Percentiles rank a stretch among this genome's conserved stretches.
Conservation (phyloP, 92 coral and sea anemone genomes). For the Anthopleura xanthogrammica region DNA sequence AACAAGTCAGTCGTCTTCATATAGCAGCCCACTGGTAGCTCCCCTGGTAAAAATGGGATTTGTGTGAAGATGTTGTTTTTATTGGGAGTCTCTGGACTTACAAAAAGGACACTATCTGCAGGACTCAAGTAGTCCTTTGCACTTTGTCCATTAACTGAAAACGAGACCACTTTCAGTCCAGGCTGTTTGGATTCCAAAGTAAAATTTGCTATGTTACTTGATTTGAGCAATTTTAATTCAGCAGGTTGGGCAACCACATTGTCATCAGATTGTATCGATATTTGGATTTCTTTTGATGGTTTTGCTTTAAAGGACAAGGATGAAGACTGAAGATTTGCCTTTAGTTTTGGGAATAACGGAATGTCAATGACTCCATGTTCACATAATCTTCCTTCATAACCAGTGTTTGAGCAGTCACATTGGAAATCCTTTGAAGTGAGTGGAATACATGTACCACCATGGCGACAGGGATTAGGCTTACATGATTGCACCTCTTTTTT, state of each 20-base stretch:
- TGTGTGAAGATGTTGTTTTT: slow-evolving; percentile 8
- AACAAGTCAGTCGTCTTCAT: background rate
- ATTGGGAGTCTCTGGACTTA: slow-evolving; percentile 1
- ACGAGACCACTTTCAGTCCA: slow-evolving; percentile 16
- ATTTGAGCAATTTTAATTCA: background rate
- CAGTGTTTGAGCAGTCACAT: slow-evolving; percentile 35
- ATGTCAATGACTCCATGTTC: slow-evolving; percentile 27
- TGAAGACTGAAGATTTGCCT: slow-evolving; percentile 17
- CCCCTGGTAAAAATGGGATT: slow-evolving; percentile 19
- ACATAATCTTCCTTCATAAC: slow-evolving; percentile 19
- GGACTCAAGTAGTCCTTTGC: slow-evolving; percentile 15
- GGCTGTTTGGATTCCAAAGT: slow-evolving; percentile 25
- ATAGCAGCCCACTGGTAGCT: slow-evolving; percentile 23
- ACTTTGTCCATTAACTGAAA: slow-evolving; percentile 21
- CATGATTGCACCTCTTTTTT: too few species aligned
- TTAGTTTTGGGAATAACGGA: slow-evolving; percentile 24
- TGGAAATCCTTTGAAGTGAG: slow-evolving; percentile 9
- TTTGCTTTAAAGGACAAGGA: slow-evolving; percentile 12
- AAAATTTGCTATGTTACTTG: slow-evolving; percentile 13
- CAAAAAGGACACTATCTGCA: slow-evolving; percentile 2
- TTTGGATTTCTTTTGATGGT: slow-evolving; percentile 23
- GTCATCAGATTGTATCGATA: slow-evolving; percentile 24
- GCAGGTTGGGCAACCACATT: slow-evolving; percentile 1
- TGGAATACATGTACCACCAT: slow-evolving; percentile 26
- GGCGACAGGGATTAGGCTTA: slow-evolving; percentile 36